phyloP scores from a whole-genome alignment of 2,113 vertebrate species.

The Cyphomyrus plagiostoma region DNA sequence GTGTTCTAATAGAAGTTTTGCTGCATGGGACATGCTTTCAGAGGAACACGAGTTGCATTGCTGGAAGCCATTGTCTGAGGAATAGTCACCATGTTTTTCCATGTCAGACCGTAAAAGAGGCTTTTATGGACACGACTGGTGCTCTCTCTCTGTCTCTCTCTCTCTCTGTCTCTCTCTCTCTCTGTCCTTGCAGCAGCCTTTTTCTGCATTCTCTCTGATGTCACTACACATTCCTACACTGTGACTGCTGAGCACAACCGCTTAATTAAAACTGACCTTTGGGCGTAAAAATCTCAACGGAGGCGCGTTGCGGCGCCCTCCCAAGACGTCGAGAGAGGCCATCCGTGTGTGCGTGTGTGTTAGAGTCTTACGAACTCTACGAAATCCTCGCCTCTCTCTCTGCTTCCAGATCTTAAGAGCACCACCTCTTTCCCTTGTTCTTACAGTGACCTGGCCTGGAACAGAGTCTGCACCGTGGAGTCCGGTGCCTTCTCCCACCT shows the following conservation, averaged over 20 bases:
- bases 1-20: not conserved
- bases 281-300: not conserved
- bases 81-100: not conserved
- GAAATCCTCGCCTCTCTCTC: not conserved
- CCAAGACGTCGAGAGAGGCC: not conserved
- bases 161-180: not conserved
- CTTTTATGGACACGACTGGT: not conserved
- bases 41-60: not conserved
- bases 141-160: not conserved
- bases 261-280: not conserved
- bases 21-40: not conserved
- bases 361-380: not conserved
- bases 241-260: not conserved
- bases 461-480: conserved; percentile 71
- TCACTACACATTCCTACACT: not conserved
- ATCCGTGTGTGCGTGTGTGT: not conserved
- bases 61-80: not conserved
- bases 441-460: conserved; percentile 82
- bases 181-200: not conserved
- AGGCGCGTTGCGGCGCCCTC: not conserved
- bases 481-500: conserved; percentile 74
- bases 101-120: not conserved
- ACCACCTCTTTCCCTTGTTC: not conserved
- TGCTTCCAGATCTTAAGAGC: not conserved
- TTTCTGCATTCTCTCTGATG: not conserved